Base-by-base conservation (phyloP, 2,797 vertebrate species). In the Phylloscopus collybita region DNA sequence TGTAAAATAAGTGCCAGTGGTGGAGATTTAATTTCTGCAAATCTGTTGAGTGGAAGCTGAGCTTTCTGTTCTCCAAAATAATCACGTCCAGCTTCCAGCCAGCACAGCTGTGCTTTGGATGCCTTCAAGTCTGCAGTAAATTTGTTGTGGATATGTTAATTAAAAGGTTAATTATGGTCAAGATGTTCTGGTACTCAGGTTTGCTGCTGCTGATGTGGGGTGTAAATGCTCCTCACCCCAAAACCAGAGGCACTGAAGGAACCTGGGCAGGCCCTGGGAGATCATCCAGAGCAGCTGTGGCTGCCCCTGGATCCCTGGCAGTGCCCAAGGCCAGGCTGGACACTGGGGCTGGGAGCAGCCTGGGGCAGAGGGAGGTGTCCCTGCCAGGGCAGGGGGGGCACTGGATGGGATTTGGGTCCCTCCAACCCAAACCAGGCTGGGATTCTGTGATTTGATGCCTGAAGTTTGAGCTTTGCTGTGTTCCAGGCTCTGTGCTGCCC, bases 361-460 rank as follows among this genome's bases (percentile, higher is more conserved):
- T 70, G 72, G 72, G 9, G 4, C 47, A 69, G 64, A 4, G 83
- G 72, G 1, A 69, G 54, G 38, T 16, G 62, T 75, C 62, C 54
- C 72, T 67, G 47, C 62, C 47, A 13, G 23, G 72, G 38, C 19
- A 3, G 62, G 32, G 44, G 1, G 13, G 57, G 23, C 2, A 15
- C 6, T n/a, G 57, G 67, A 1, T 0, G n/a, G 29, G 32, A 2
- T 85, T 16, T 51, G 1, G 38, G 5, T 32, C 27, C 22, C 4
- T 14, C 42, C 12, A 3, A 1, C 23, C 38, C 38, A 69, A 6
- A 8, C 15, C 27, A 27, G 1, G 3, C 0, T 19, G 50, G 19
- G n/a, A 38, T 7, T 60, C 4, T 40, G 29, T 5, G 49, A 21
- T 38, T 19, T 60, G 14, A 34, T 57, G 56, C 21, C 30, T 32